phyloP scores from a whole-genome alignment of 2,797 vertebrate species.

The Fratercula arctica region DNA sequence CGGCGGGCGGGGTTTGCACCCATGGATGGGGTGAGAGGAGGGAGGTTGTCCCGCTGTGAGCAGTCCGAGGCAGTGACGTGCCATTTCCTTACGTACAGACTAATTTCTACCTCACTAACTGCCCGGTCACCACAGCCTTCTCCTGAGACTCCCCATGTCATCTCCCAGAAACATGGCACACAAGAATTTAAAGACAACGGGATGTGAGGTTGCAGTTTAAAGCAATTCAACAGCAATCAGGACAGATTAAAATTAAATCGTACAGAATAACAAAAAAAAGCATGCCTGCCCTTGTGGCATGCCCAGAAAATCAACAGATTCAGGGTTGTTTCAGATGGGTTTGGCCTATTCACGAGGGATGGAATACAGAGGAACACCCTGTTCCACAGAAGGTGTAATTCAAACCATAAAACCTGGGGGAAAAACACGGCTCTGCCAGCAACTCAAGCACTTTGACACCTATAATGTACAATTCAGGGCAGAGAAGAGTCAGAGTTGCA shows the following conservation, averaged over 20 bases:
- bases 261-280: background rate
- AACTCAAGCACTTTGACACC: background rate
- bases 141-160: too few relatives aligned
- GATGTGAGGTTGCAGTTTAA: background rate
- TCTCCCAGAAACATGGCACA: fast-evolving
- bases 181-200: background rate
- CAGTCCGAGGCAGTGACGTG: too few relatives aligned
- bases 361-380: background rate
- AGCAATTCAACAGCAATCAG: background rate
- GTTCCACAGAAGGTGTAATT: background rate
- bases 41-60: too few relatives aligned
- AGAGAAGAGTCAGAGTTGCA: background rate
- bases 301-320: background rate
- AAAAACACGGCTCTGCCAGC: background rate
- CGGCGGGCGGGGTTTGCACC: fast-evolving
- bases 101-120: background rate
- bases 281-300: too few relatives aligned
- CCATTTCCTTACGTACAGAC: background rate
- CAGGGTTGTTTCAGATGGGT: background rate
- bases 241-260: background rate
- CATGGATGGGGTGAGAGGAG: fast-evolving
- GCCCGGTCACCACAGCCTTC: background rate
- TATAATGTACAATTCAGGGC: fast-evolving
- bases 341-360: background rate
- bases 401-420: background rate